Evolutionary conservation across 1,140 invertebrate species (phyloP), one percentile per base, ranked within the genome.

Genomic region (Bombus affinis): DNA sequence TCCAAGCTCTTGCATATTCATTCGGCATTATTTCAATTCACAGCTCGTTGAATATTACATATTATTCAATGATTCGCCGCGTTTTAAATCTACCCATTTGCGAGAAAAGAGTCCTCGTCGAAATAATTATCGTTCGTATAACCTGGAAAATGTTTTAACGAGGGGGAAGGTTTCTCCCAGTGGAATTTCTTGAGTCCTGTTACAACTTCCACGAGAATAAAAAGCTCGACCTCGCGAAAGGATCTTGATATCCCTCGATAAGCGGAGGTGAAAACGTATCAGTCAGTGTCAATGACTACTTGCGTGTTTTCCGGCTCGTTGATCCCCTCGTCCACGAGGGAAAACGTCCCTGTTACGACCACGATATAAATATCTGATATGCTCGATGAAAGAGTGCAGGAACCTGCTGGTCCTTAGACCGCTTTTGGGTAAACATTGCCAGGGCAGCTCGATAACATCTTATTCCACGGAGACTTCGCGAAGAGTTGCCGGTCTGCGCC

Each of bases 301-400:
- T 35, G 44, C 59, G 78, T 28, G 74, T 59, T 12, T 25, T n/a
- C 22, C 15, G 8, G 9, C 72, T 10, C 71, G 22, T 72, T 39
- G 35, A 35, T 68, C 35, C 66, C 39, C 39, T 42, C 39, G 32
- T 35, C 13, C 15, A 28, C 32, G 25, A 57, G 68, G 75, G 74
- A n/a, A 42, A 37, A 66, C 75, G 47, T 57, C 22, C 86, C 65
- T 83, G 79, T 74, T 35, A 71, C 44, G 39, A 1, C 0, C 73
- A 25, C 82, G 75, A 87, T 87, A 82, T 79, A 84, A 87, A 79
- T 79, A 73, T 39, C 70, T 62, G 86, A 87, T 87, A 87, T 28
- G 44, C 53, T 28, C 42, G 37, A 57, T 85, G 81, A 87, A 87
- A 73, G 82, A 78, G 82, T 57, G 37, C 74, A 53, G 82, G 75